Evolutionary conservation across 1,140 invertebrate species (phyloP), one percentile per base, ranked within the genome.

Genomic region (Ooceraea biroi): DNA sequence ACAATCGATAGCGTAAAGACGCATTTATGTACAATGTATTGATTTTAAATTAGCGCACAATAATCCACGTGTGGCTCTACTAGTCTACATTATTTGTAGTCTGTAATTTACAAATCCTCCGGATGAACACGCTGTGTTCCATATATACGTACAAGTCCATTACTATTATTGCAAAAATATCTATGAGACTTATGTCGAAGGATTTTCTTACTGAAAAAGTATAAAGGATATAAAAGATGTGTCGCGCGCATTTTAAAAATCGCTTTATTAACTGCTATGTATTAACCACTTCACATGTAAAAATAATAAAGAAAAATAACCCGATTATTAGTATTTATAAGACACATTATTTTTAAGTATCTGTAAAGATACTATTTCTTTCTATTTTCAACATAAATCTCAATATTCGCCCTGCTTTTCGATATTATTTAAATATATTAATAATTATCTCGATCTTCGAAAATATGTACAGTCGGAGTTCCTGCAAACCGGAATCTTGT

Each of bases 41-140:
- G 48, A 69, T 50, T 46, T 78, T 69, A 78, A 78, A 69, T 69
- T 78, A 30, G 76, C 50, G 10, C 44, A 30, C 50, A 22, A 68
- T 68, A 36, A 57, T 57, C n/a, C 61, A 11, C 10, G 36, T 50
- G 46, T 22, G 30, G 36, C 50, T 57, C 48, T 63, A 69, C 69
- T 44, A 63, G n/a, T n/a, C 27, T 3, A 7, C 69, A 69, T 65
- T 30, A 78, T 78, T 78, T 78, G 55, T 27, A 50, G 19, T 46
- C 48, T 63, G 44, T 69, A 78, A 69, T 36, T 57, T 57, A 36
- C 7, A 36, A 36, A 36, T 36, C 7, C 7, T 36, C 36, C 36
- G 36, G 63, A 78, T 52, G 25, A 78, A 78, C n/a, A 77, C 60
- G 41, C 19, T 44, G 50, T 41, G 19, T 66, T 78, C 22, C 0